A percentile compares a stretch with the other conserved stretches of the same genome.
phyloP scores from a whole-genome alignment of 2,797 vertebrate genomes.

The Valencia hispanica region DNA sequence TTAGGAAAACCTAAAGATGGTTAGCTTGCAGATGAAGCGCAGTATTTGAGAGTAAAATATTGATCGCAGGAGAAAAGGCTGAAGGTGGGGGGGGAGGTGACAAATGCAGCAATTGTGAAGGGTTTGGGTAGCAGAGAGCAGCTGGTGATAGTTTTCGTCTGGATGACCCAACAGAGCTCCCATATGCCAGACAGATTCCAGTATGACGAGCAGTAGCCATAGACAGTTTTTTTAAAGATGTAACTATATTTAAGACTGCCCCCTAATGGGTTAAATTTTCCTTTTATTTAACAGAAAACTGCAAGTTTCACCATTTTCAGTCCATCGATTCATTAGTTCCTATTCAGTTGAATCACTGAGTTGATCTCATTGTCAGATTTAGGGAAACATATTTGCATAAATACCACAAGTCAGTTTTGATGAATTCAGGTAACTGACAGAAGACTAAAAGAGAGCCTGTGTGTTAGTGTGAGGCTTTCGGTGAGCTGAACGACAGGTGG shows the following conservation, averaged over 20 bases:
- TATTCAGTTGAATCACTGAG: neutral
- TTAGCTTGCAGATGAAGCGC: slow-evolving; percentile 4
- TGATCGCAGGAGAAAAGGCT: neutral
- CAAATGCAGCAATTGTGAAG: slow-evolving; percentile 15
- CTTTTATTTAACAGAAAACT: slow-evolving; percentile 11
- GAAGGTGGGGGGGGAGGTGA: neutral
- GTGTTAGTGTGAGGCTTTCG: slow-evolving; percentile 42
- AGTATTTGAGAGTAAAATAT: neutral
- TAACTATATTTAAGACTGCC: slow-evolving; percentile 10
- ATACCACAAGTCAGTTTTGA: neutral
- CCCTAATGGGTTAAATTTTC: slow-evolving; percentile 7
- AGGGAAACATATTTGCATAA: slow-evolving; percentile 4
- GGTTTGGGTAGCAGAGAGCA: slow-evolving; percentile 52
- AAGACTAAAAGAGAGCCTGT: slow-evolving; percentile 19
- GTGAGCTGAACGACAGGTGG: slow-evolving; percentile 67
- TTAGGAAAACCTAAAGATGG: slow-evolving; percentile 1
- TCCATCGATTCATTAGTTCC: neutral
- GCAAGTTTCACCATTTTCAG: slow-evolving; percentile 7
- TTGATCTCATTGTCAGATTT: too few species aligned
- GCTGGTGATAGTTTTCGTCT: slow-evolving; percentile 56
- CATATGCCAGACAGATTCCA: slow-evolving; percentile 75
- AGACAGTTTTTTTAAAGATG: slow-evolving; percentile 30
- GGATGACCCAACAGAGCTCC: slow-evolving; percentile 71
- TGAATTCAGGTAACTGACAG: slow-evolving; percentile 30
- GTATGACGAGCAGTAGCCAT: slow-evolving; percentile 50